Base-by-base conservation (phyloP, 2,113 vertebrate genomes). In the Tychaedon coryphoeus region DNA sequence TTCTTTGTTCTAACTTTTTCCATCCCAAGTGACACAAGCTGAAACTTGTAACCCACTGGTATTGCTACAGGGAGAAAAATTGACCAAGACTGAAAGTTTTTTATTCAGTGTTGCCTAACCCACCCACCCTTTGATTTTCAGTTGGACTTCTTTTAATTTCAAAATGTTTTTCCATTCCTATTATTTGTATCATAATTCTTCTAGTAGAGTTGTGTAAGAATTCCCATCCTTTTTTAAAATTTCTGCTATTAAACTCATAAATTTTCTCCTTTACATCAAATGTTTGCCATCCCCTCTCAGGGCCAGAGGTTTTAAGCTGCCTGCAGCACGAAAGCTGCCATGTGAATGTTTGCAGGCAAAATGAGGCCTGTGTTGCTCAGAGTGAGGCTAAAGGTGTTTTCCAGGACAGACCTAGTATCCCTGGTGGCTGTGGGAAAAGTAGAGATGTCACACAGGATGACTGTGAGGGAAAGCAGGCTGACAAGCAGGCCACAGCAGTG, bases 1-100 rank as follows among this genome's bases (percentile, higher is more conserved):
- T 93, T 62, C 50, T 83, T 95, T 94, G 42, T 90, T 93, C 75
- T 70, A 70, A 76, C 16, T 47, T 96, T 74, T 94, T 83, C 56
- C 60, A 80, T 80, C 26, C n/a, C 38, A 73, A 88, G 26, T 62
- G 78, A 38, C 42, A 88, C 26, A 80, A 76, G 22, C 64, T 76
- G n/a, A 93, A 92, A 88, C 43, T 76, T 23, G 56, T 66, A 90
- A 82, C 31, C 23, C 61, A 38, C 58, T 94, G 53, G 4, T 80
- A 83, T 80, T 90, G 64, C 92, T 83, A 38, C 71, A 83, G 75
- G 67, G 64, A 72, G 62, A 91, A 77, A 29, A 86, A 70, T 2
- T 94, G 67, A 76, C 82, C 42, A 83, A 93, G 62, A 61, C 42
- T 62, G 62, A 54, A 75, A 65, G 12, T 24, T 90, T 87, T 88